phyloP scores from a whole-genome alignment of 2,797 vertebrate species.

The Eidolon dupreanum region DNA sequence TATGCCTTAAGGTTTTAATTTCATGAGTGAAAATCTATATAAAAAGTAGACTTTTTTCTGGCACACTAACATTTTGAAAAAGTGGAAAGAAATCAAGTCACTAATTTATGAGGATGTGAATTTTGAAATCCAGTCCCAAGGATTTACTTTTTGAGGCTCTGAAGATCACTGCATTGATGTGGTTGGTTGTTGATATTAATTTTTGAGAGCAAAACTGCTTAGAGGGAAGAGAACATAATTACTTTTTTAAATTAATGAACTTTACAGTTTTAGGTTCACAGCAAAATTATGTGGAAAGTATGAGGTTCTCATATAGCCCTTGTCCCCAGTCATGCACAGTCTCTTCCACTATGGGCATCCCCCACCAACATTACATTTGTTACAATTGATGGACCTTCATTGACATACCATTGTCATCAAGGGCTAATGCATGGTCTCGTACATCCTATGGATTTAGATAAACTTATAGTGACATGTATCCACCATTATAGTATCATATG shows the following conservation, averaged over 20 bases:
- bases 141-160: background rate
- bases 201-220: background rate
- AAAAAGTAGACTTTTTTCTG: background rate
- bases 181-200: background rate
- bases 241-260: background rate
- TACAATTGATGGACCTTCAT: background rate
- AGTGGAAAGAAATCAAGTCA: slow-evolving; percentile 37
- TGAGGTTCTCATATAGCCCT: background rate
- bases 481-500: background rate
- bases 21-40: background rate
- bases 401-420: background rate
- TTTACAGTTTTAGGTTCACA: background rate
- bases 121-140: background rate
- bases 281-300: background rate
- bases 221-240: background rate
- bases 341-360: background rate
- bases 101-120: background rate
- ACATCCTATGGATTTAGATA: background rate
- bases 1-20: background rate
- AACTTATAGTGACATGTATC: background rate
- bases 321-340: background rate
- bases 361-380: background rate
- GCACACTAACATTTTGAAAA: background rate
- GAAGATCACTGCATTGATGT: background rate
- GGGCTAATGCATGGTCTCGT: background rate